These are phyloP conservation scores for Morinoia aosen DNA, from an alignment of 2,888 invertebrate genomes.

Conservation along the genomic window DNA sequence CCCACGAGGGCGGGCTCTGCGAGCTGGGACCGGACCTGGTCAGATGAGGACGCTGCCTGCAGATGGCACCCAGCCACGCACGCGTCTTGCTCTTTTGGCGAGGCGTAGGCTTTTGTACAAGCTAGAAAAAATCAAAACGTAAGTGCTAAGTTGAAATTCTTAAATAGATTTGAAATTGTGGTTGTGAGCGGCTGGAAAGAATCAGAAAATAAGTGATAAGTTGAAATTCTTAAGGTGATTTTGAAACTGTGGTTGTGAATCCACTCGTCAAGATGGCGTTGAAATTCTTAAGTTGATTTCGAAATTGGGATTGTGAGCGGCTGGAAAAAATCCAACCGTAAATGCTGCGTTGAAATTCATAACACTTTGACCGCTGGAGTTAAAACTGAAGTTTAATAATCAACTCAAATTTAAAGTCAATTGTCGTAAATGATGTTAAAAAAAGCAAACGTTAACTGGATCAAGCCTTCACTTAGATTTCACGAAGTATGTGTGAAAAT, in stretches of 20 bases:
- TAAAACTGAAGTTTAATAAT: neutral
- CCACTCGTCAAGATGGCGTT: too few relatives aligned
- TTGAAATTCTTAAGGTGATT: neutral
- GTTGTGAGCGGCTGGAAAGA: slow-evolving; percentile 46
- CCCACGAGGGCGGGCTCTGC: neutral
- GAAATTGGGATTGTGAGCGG: neutral
- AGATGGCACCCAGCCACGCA: slow-evolving; percentile 65
- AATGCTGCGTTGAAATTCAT: neutral
- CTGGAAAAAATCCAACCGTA: neutral
- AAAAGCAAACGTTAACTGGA: too few relatives aligned
- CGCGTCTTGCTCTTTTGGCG: slow-evolving; percentile 62
- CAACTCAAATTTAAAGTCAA: too few relatives aligned
- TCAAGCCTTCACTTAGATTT: too few relatives aligned
- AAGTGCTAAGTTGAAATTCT: neutral
- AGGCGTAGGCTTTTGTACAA: slow-evolving; percentile 60
- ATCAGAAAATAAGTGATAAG: neutral
- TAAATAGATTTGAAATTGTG: neutral
- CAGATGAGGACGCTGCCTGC: slow-evolving; percentile 59
- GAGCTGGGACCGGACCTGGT: neutral
- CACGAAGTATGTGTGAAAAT: too few relatives aligned
- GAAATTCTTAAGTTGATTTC: neutral
- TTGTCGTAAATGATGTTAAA: too few relatives aligned
- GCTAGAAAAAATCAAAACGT: slow-evolving; percentile 42
- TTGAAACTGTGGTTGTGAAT: neutral
- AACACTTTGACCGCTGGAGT: too few relatives aligned